phyloP scores from a whole-genome alignment of 2,113 vertebrate species.

The Eubucco bourcierii region DNA sequence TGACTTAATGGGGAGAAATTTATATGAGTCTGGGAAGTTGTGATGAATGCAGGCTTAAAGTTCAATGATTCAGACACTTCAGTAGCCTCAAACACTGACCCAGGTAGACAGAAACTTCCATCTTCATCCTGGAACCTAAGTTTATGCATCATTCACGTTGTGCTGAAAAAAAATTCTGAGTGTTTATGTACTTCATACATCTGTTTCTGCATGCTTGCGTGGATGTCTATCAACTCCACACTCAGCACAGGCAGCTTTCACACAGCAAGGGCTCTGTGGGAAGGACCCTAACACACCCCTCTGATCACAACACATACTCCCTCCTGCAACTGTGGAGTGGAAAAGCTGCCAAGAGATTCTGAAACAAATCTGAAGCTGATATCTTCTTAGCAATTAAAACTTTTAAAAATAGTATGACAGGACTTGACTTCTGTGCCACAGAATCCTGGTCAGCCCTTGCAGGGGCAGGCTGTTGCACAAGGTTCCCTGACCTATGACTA shows the following conservation, averaged over 20 bases:
- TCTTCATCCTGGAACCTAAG: conserved; percentile 30
- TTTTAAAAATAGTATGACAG: neutral
- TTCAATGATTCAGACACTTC: conserved; percentile 69
- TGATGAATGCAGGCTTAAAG: conserved; percentile 73
- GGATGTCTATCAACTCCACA: accelerated
- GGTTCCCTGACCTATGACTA: too few species aligned
- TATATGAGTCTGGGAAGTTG: conserved; percentile 63
- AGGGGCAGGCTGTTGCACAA: neutral
- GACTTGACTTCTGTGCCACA: neutral
- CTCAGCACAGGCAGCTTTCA: accelerated
- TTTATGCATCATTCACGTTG: conserved; percentile 34
- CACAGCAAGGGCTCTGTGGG: neutral
- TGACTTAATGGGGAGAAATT: conserved; percentile 74
- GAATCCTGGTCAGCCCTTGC: neutral
- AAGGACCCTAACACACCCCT: neutral
- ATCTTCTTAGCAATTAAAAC: neutral
- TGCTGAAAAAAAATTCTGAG: neutral
- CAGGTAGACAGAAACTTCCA: conserved; percentile 62
- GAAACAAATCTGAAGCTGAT: neutral
- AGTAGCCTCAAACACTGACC: conserved; percentile 61
- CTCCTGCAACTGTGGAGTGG: neutral
- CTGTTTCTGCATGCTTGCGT: accelerated
- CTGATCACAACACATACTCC: accelerated
- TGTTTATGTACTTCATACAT: neutral
- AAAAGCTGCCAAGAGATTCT: neutral